phyloP scores from a whole-genome alignment of 2,888 invertebrate genomes.

The Acronicta psi region DNA sequence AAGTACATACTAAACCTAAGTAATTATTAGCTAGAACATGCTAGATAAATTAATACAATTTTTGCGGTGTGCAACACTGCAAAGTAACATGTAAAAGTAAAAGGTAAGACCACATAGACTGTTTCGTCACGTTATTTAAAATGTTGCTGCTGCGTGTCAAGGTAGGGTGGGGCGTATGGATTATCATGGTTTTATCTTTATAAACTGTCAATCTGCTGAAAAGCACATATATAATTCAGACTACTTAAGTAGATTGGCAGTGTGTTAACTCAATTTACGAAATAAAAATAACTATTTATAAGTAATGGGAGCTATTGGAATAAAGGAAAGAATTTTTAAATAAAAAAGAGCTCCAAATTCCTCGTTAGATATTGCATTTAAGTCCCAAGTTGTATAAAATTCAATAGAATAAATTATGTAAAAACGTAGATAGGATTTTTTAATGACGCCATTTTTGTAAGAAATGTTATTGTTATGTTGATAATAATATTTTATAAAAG shows the following conservation, averaged over 20 bases:
- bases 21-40: constrained; percentile 53
- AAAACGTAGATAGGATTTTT: constrained; percentile 75
- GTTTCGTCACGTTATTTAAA: background rate
- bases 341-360: constrained; percentile 35
- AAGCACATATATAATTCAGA: constrained; percentile 1
- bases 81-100: constrained; percentile 8
- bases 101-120: background rate
- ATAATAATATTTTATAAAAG: constrained; percentile 50
- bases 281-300: background rate
- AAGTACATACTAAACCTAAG: constrained; percentile 32
- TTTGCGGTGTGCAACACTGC: constrained; percentile 14
- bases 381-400: constrained; percentile 66
- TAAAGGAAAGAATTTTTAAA: constrained; percentile 14
- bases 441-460: constrained; percentile 73
- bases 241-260: constrained; percentile 4
- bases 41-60: constrained; percentile 51
- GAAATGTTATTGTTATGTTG: constrained; percentile 61
- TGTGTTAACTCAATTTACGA: constrained; percentile 1
- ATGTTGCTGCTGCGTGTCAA: background rate
- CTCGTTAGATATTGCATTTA: constrained; percentile 61
- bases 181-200: background rate
- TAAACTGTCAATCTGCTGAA: constrained; percentile 5
- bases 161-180: background rate
- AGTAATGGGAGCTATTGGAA: constrained; percentile 26
- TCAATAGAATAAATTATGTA: constrained; percentile 43